Conservation (phyloP, 1,140 invertebrate species). For the Eubasilissa regina region DNA sequence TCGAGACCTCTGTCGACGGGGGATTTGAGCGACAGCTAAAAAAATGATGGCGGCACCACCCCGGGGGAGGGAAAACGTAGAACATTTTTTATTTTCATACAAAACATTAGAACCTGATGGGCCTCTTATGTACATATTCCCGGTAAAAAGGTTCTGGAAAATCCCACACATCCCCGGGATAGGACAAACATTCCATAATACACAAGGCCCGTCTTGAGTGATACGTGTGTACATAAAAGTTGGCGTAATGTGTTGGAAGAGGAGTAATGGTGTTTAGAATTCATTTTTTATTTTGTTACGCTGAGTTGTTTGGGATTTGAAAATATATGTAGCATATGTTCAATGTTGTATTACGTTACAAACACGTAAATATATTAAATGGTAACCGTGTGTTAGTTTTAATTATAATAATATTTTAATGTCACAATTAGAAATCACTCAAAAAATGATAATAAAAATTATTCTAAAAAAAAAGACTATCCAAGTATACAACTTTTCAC, state of each 20-base stretch:
- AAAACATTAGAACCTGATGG: constrained; percentile 60
- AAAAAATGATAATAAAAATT: no score
- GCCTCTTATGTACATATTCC: constrained; percentile 47
- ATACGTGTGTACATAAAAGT: constrained; percentile 47
- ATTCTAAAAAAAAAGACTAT: no score
- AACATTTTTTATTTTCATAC: constrained; percentile 61
- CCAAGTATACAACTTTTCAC: no score
- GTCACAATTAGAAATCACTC: no score
- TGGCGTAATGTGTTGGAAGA: constrained; percentile 40
- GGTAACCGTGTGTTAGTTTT: no score
- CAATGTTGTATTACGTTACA: neutral
- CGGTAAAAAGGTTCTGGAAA: constrained; percentile 23
- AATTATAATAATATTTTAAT: no score
- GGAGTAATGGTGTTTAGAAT: constrained; percentile 46
- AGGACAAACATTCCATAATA: constrained; percentile 45
- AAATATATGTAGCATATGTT: neutral
- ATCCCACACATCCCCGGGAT: neutral
- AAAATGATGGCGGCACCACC: constrained; percentile 54
- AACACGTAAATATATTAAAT: no score
- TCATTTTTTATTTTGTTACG: constrained; percentile 21
- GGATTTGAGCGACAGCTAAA: constrained; percentile 58
- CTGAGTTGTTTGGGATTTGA: constrained; percentile 29
- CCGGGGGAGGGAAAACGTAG: neutral
- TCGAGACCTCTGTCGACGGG: constrained; percentile 53
- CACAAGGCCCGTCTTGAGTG: constrained; percentile 30